A percentile compares a stretch with the other conserved stretches of the same genome.
Evolutionary conservation across 1,140 invertebrate genomes (phyloP).

Genomic region (Drosophila azteca): DNA sequence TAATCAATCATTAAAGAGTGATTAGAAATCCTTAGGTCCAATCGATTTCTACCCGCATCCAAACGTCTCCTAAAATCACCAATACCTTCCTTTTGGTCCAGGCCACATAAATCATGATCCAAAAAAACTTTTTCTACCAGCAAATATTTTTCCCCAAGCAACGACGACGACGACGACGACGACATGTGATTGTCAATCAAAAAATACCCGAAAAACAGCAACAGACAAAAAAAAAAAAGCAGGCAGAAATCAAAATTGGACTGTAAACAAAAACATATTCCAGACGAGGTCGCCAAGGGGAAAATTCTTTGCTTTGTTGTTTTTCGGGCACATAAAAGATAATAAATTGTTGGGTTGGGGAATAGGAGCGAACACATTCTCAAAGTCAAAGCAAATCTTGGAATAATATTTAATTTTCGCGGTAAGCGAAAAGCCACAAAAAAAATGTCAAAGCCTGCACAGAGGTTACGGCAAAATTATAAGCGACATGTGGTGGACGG

Average conservation of each 20-base stretch:
- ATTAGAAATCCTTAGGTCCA: too few relatives aligned
- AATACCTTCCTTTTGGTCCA: too few relatives aligned
- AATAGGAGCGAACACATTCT: conserved; percentile 3
- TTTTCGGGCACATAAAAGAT: conserved; percentile 24
- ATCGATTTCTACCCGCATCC: too few relatives aligned
- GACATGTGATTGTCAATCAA: conserved; percentile 61
- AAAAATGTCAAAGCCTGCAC: conserved; percentile 63
- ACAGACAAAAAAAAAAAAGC: conserved; percentile 15
- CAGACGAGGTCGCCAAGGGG: conserved; percentile 16
- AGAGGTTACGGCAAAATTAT: conserved; percentile 63
- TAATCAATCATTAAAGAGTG: too few relatives aligned
- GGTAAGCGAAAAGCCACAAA: conserved; percentile 24
- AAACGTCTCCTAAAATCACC: not conserved
- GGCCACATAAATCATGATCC: too few relatives aligned
- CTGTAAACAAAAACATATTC: conserved; percentile 49
- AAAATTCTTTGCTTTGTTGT: not conserved
- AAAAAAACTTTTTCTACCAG: not conserved
- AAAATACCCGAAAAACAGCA: conserved; percentile 11
- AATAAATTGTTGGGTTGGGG: conserved; percentile 9
- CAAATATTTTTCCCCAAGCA: conserved; percentile 17
- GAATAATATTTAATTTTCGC: conserved; percentile 8
- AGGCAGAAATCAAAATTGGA: conserved; percentile 24
- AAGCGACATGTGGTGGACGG: conserved; percentile 66
- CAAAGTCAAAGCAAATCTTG: conserved; percentile 48
- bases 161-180: not conserved